phyloP scores from a whole-genome alignment of 2,888 invertebrate genomes.

The Pemphredon lugubris region DNA sequence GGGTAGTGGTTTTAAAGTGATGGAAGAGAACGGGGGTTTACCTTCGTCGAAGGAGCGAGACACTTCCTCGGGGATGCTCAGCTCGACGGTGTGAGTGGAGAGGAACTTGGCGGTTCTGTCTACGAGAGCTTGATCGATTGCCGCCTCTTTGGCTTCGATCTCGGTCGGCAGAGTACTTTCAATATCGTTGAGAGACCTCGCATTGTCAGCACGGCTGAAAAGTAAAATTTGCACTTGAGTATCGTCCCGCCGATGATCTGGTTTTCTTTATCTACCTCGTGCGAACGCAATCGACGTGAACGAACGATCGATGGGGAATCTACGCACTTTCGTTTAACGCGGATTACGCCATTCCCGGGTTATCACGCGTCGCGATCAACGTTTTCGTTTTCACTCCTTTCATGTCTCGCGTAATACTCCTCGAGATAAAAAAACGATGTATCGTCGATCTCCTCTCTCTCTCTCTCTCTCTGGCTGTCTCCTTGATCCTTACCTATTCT shows the following conservation, averaged over 20 bases:
- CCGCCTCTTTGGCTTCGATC: constrained; percentile 87
- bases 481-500: constrained; percentile 73
- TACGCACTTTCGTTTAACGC: background rate
- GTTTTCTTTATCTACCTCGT: too few relatives aligned
- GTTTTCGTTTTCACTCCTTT: constrained; percentile 15
- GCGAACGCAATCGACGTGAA: too few relatives aligned
- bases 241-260: too few relatives aligned
- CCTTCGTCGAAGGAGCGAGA: constrained; percentile 92
- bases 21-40: too few relatives aligned
- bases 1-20: too few relatives aligned
- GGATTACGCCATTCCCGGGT: background rate
- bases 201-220: constrained; percentile 80
- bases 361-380: too few relatives aligned
- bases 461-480: background rate
- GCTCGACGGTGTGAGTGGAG: constrained; percentile 90
- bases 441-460: background rate
- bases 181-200: constrained; percentile 85
- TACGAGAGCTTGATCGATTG: constrained; percentile 87
- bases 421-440: background rate
- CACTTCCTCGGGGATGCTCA: constrained; percentile 90
- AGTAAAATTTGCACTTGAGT: constrained; percentile 15
- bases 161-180: constrained; percentile 86
- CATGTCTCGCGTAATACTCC: background rate
- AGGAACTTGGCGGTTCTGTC: constrained; percentile 90
- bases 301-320: background rate